Conservation (phyloP, 2,888 invertebrate genomes). For the Aleiodes leptofemur region DNA sequence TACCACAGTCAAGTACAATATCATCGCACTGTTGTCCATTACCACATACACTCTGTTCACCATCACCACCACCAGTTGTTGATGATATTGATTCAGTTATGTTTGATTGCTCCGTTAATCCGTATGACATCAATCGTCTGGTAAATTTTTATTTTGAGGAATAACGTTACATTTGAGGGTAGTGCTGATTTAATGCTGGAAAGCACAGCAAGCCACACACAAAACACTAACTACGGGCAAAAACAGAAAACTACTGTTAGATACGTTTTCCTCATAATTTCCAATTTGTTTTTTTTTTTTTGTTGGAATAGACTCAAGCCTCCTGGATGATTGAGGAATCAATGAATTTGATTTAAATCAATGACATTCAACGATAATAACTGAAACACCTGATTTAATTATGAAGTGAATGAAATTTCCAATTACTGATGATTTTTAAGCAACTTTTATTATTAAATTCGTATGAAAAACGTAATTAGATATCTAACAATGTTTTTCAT, state of each 20-base stretch:
- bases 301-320: neutral
- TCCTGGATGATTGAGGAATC: neutral
- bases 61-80: slow-evolving; percentile 30
- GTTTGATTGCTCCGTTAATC: slow-evolving; percentile 68
- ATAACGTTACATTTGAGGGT: slow-evolving; percentile 62
- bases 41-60: slow-evolving; percentile 64
- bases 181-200: slow-evolving; percentile 72
- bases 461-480: no score
- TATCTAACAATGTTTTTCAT: no score
- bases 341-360: no score
- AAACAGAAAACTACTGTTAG: slow-evolving; percentile 69
- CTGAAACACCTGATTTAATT: neutral
- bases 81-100: slow-evolving; percentile 56
- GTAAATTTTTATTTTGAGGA: slow-evolving; percentile 63
- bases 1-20: slow-evolving; percentile 87
- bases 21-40: slow-evolving; percentile 76
- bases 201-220: slow-evolving; percentile 73
- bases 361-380: neutral
- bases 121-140: slow-evolving; percentile 72
- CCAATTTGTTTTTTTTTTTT: neutral
- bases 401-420: neutral
- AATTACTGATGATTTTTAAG: no score
- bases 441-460: no score
- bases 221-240: slow-evolving; percentile 74
- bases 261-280: slow-evolving; percentile 47